Evolutionary conservation across 2,797 vertebrate genomes (phyloP).

Genomic region (Halcyon smyrnensis): DNA sequence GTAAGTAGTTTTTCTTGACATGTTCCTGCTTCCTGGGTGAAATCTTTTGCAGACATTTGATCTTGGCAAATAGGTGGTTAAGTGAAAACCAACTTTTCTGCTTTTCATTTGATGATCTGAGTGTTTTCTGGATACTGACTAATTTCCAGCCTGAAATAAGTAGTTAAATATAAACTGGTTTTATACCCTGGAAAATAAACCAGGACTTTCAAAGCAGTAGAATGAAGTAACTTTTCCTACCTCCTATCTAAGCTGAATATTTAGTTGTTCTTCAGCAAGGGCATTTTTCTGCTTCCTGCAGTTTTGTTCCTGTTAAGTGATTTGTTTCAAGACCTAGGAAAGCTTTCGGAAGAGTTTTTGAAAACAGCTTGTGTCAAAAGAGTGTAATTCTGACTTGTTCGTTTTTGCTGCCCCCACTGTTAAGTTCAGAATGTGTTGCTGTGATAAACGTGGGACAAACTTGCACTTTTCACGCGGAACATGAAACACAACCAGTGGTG

Average conservation of each 20-base stretch:
- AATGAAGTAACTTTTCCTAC: not conserved
- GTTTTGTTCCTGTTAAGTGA: not conserved
- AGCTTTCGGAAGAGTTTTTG: not conserved
- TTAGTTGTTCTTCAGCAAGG: not conserved
- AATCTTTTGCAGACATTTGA: not conserved
- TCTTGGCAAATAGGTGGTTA: not conserved
- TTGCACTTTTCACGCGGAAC: not conserved
- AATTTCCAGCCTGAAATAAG: not conserved
- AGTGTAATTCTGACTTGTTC: not conserved
- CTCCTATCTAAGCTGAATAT: not conserved
- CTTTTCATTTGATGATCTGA: not conserved
- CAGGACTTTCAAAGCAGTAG: not conserved
- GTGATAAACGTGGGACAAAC: not conserved
- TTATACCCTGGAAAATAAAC: not conserved
- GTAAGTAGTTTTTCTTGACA: not conserved
- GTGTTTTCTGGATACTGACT: not conserved
- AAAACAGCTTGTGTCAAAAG: not conserved
- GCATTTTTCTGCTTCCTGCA: not conserved
- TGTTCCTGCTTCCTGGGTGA: not conserved
- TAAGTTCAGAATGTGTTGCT: not conserved
- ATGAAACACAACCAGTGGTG: not conserved
- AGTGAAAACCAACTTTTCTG: not conserved
- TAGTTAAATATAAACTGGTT: not conserved
- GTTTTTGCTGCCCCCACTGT: not conserved
- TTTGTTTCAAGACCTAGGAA: not conserved